phyloP scores from a whole-genome alignment of 1,140 invertebrate genomes.

The Melitaea cinxia region DNA sequence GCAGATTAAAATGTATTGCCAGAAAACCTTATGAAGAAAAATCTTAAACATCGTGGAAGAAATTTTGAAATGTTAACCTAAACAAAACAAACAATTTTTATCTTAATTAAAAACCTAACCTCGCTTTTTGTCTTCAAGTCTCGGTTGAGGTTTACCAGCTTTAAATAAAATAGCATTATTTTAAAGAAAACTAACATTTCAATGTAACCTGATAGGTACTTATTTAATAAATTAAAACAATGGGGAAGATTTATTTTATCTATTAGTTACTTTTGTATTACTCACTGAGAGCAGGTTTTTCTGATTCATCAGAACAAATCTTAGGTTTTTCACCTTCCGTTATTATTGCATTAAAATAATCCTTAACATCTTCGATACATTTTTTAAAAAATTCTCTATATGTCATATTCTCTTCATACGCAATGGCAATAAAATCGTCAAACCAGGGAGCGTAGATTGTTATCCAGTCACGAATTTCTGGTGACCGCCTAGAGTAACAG shows the following conservation, averaged over 20 bases:
- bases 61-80: no score
- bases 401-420: slow-evolving; percentile 62
- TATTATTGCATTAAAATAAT: slow-evolving; percentile 25
- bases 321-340: slow-evolving; percentile 33
- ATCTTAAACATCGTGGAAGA: no score
- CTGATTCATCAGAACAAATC: slow-evolving; percentile 41
- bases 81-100: no score
- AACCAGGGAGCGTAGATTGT: slow-evolving; percentile 62
- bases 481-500: slow-evolving; percentile 39
- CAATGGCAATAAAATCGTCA: slow-evolving; percentile 62
- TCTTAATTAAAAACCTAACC: slow-evolving; percentile 16
- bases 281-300: slow-evolving; percentile 33
- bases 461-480: slow-evolving; percentile 65
- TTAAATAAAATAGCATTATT: slow-evolving; percentile 7
- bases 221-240: no score
- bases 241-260: no score
- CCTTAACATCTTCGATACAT: slow-evolving; percentile 42
- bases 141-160: slow-evolving; percentile 26
- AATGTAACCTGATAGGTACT: no score
- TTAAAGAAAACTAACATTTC: no score
- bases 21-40: no score
- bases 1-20: no score
- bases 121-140: slow-evolving; percentile 23
- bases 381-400: slow-evolving; percentile 43
- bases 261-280: no score